Evolutionary conservation across 2,888 invertebrate species (phyloP).

Genomic region (Sarcophaga subvicina): DNA sequence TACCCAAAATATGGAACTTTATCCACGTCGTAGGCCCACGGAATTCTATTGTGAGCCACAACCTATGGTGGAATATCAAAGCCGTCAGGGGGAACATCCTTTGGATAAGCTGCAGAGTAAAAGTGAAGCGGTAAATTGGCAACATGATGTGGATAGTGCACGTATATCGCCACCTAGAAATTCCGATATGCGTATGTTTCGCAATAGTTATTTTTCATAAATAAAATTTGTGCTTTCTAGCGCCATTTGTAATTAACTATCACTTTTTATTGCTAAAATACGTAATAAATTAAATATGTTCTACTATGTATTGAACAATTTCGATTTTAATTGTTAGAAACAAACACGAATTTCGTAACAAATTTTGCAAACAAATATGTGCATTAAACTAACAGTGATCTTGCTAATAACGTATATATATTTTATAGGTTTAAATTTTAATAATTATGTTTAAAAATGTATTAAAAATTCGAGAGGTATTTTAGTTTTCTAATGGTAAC

Average conservation of each 20-base stretch:
- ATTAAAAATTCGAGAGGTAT: conserved; percentile 44
- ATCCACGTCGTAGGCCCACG: conserved; percentile 74
- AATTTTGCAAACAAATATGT: neutral
- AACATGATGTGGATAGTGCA: conserved; percentile 45
- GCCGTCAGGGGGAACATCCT: conserved; percentile 73
- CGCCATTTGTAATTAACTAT: neutral
- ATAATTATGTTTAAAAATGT: conserved; percentile 21
- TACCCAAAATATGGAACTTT: conserved; percentile 71
- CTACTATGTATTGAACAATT: conserved; percentile 33
- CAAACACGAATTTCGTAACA: conserved; percentile 29
- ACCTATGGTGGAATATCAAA: conserved; percentile 73
- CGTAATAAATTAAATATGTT: conserved; percentile 33
- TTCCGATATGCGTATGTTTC: conserved; percentile 76
- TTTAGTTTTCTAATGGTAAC: conserved; percentile 50
- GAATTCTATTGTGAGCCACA: conserved; percentile 72
- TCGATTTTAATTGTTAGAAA: conserved; percentile 34
- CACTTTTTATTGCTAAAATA: conserved; percentile 13
- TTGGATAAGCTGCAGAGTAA: conserved; percentile 65
- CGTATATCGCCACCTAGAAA: conserved; percentile 76
- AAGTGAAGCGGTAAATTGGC: neutral
- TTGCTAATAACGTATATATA: neutral
- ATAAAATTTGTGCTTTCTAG: neutral
- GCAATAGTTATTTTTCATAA: conserved; percentile 80
- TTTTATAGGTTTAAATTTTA: neutral
- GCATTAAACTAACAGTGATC: conserved; percentile 28